Base-by-base conservation (phyloP, 1,140 invertebrate species). In the Drosophila bocqueti region DNA sequence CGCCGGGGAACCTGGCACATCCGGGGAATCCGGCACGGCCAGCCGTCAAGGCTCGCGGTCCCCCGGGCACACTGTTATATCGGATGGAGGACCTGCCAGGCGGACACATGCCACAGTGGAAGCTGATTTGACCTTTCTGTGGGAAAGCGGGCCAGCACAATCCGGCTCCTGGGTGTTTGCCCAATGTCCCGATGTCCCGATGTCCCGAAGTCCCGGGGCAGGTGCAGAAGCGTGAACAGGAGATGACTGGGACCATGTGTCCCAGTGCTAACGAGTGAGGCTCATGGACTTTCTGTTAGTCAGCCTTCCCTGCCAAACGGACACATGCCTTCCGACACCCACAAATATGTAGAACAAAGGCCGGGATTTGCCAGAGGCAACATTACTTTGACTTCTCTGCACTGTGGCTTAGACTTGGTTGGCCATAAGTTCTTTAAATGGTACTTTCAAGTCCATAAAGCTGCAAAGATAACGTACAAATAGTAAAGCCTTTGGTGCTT, bases 231-330 rank as follows among this genome's bases (percentile, higher is more conserved):
- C 66, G 66, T 69, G 61, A 69, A 69, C 66, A 36, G 46, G 54
- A 40, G 54, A 26, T 26, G 36, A 21, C 54, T 57, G 52, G 31
- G 50, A 26, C 36, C n/a, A 13, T 42, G 46, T 57, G 64, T 52
- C 63, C 50, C 61, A 67, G 43, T 72, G 77, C 73, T 80, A 86
- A 87, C 83, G 80, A 85, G 66, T 87, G 63, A 73, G 72, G 72
- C 64, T 76, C 80, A 77, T 49, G 55, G 66, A 71, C 72, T 79
- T 60, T 68, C 63, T 76, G 77, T 64, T 59, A 69, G 46, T 49
- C 75, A 49, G 67, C 65, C 9, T 24, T 7, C 24, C 34, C 3
- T 18, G 9, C 49, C 26, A 40, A n/a, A 13, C 59, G 62, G 24
- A 45, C 52, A 38, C 64, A 64, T 59, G 29, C 54, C 21, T 42